Base-by-base conservation (phyloP, 2,888 invertebrate species). In the Cyaniris semiargus region DNA sequence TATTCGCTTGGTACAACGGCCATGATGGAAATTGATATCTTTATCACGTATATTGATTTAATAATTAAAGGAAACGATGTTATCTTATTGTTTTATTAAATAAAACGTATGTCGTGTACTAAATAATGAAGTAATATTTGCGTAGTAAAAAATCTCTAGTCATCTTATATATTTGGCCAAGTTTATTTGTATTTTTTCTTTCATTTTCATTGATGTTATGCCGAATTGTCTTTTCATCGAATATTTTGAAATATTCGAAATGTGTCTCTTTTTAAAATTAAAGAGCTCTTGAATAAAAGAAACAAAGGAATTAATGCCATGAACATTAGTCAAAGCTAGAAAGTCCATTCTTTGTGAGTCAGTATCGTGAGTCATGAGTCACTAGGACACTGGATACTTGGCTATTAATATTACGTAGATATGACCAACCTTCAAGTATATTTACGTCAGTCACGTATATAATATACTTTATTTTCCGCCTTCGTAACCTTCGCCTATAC, bases 31-130 rank as follows among this genome's bases (percentile, higher is more conserved):
- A 74, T 8, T 74, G 31, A 27, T 74, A 74, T 74, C 53, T 48
- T 48, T 72, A 72, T 72, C 72, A 13, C 6, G 21, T n/a, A 27
- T 74, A 74, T 74, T 74, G 53, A 74, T 53, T 74, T 74, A 53
- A 74, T 53, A 74, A 53, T 53, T 74, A 74, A 74, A 74, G 53
- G 53, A 74, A 72, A 74, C 27, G 70, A 38, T 21, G n/a, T 48
- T 72, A 72, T 72, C 27, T 15, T 15, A 48, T 48, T 48, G 48
- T 72, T 72, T 44, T 72, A 66, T 66, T 66, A 66, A 58, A 66
- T 27, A 66, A 66, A 27, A 66, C 60, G 13, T 58, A 60, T 5
- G 15, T 15, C 15, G 6, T 31, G 27, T 15, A 27, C 27, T 6
- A 15, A 23, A 60, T 23, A 60, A 60, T 13, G 3, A 58, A 58